Percentiles rank a stretch among this genome's conserved stretches.
Evolutionary conservation across 2,888 invertebrate genomes (phyloP).

Genomic region (Trachelus stipa): DNA sequence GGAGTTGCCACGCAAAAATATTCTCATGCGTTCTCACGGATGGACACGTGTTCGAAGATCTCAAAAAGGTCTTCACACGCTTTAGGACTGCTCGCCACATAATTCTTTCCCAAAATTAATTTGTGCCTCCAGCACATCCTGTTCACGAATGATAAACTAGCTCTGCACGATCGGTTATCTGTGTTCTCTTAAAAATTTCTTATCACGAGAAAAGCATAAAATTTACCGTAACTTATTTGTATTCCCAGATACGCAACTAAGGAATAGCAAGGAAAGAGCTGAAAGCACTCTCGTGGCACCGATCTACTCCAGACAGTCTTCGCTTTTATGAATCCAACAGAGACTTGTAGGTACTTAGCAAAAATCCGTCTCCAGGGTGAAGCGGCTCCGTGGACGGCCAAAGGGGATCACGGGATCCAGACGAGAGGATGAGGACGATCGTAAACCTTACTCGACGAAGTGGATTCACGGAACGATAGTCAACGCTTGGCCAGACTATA

Average conservation of each 20-base stretch:
- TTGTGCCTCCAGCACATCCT: not conserved
- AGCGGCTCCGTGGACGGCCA: not conserved
- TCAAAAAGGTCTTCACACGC: not conserved
- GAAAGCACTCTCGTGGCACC: constrained; percentile 6
- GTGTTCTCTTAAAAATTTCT: not conserved
- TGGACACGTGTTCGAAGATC: not conserved
- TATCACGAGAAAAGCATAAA: not conserved
- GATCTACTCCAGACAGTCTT: constrained; percentile 9
- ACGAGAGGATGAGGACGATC: constrained; percentile 30
- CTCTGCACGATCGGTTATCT: not conserved
- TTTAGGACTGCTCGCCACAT: not conserved
- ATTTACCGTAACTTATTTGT: not conserved
- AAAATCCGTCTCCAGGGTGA: constrained; percentile 9
- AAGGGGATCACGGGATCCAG: not conserved
- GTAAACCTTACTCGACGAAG: constrained; percentile 37
- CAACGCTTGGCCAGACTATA: constrained; percentile 22
- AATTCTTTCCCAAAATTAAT: not conserved
- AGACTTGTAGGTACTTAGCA: constrained; percentile 3
- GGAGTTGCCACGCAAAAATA: constrained; percentile 7
- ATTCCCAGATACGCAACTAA: not conserved
- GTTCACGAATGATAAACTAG: not conserved
- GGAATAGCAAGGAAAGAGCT: not conserved
- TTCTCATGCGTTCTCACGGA: not conserved
- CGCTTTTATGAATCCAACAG: constrained; percentile 9
- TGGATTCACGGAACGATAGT: constrained; percentile 37